Evolutionary conservation across 2,888 invertebrate species (phyloP).

Genomic region (Minunthozetes semirufus): DNA sequence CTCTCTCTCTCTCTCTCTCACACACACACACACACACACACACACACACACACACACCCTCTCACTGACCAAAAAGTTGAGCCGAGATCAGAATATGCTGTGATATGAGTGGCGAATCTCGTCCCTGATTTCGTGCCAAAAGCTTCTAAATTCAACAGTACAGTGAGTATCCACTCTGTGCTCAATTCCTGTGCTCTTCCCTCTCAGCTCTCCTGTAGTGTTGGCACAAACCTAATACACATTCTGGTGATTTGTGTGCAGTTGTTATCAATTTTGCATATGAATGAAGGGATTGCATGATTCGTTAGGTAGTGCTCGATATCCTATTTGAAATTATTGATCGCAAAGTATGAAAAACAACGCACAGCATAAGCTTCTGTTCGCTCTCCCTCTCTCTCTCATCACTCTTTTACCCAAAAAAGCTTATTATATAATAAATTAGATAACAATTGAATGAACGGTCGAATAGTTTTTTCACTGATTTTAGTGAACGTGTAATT

Average conservation of each 20-base stretch:
- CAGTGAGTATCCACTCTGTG: too few relatives aligned
- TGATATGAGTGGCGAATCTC: too few relatives aligned
- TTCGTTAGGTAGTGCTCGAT: conserved; percentile 3
- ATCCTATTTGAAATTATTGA: neutral
- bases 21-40: neutral
- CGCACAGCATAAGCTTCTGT: neutral
- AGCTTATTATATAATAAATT: neutral
- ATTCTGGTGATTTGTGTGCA: neutral
- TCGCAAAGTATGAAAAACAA: neutral
- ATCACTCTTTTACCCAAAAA: neutral
- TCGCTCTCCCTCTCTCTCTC: neutral
- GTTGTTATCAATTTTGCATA: conserved; percentile 15
- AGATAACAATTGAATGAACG: conserved; percentile 14
- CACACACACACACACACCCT: neutral
- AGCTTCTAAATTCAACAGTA: too few relatives aligned
- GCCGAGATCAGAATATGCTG: too few relatives aligned
- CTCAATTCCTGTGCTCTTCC: neutral
- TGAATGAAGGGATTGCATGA: conserved; percentile 17
- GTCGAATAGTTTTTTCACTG: neutral
- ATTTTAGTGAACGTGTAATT: neutral
- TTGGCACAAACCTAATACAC: neutral
- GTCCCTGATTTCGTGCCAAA: too few relatives aligned
- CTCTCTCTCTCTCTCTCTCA: neutral
- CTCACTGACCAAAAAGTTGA: neutral
- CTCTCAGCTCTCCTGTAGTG: neutral